Base-by-base conservation (phyloP, 2,797 vertebrate species). In the Rhynchonycteris naso region DNA sequence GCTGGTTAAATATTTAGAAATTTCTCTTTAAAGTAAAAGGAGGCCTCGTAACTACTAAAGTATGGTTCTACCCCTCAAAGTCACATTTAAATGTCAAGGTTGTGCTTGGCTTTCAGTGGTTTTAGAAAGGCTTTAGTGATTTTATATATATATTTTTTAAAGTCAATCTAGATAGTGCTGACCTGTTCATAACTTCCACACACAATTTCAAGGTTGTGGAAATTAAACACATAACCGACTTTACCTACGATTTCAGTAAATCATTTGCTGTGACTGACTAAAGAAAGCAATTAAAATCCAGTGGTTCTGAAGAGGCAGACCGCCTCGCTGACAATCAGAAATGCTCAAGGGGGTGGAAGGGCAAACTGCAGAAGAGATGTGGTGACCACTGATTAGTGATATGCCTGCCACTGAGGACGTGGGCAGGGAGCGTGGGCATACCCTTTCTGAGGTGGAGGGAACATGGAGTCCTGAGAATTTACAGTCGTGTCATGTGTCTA, bases 1-100 rank as follows among this genome's bases (percentile, higher is more conserved):
- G 33, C 80, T 63, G 38, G 24, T 84, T 79, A 96, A 93, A 93
- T 95, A 93, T 89, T 94, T 93, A 87, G 86, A 92, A 84, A 65
- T 78, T 81, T 65, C 88, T 86, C 80, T 79, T 88, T 75, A 50
- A 92, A 92, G 43, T 43, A 84, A 79, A 83, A 84, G 16, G 38
- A 97, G 65, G 54, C 50, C 33, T 33, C 43, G 76, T 13, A 22
- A 16, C 81, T 63, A 50, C 35, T 90, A 65, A 90, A 91, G 66
- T 72, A 66, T 38, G 88, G 26, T 30, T 24, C 71, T 43, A 22
- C 54, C 8, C 52, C 65, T 96, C 76, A 56, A 61, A 33, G 50
- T 69, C 38, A 43, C 26, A 56, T 83, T 89, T 82, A 59, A 95
- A 76, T 54, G 26, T 85, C 56, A 80, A 66, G 33, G 61, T 8